Evolutionary conservation across 1,140 invertebrate species (phyloP).

Genomic region (Aphaenogaster rudis): DNA sequence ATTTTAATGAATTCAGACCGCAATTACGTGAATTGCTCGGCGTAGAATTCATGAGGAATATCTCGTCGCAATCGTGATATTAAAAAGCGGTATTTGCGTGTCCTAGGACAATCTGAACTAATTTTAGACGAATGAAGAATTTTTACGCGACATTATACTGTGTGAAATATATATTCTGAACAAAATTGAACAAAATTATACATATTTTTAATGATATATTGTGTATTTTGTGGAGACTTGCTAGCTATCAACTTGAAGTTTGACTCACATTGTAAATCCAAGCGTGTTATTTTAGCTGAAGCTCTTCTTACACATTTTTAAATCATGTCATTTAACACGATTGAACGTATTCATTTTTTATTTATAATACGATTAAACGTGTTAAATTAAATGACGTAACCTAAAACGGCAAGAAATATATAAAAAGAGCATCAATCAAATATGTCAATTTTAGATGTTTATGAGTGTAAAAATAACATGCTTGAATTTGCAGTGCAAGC

Average conservation of each 20-base stretch:
- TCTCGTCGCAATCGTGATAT: not conserved
- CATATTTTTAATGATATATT: not conserved
- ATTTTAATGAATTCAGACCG: conserved; percentile 4
- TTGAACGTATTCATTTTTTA: too few relatives aligned
- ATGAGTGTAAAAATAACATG: too few relatives aligned
- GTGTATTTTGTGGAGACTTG: not conserved
- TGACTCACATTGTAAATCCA: too few relatives aligned
- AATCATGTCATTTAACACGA: too few relatives aligned
- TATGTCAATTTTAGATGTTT: too few relatives aligned
- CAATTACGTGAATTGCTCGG: conserved; percentile 14
- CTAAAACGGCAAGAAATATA: too few relatives aligned
- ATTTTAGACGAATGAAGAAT: conserved; percentile 3
- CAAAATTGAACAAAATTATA: not conserved
- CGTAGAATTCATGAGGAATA: conserved; percentile 21
- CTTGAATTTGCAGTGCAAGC: not conserved
- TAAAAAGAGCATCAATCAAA: too few relatives aligned
- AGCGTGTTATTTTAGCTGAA: too few relatives aligned
- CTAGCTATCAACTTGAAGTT: not conserved
- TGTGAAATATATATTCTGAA: not conserved
- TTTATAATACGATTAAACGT: too few relatives aligned
- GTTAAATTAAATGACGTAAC: too few relatives aligned
- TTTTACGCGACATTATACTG: not conserved
- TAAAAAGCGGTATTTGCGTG: conserved; percentile 2
- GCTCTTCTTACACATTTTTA: too few relatives aligned
- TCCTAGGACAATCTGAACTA: not conserved